These are phyloP conservation scores for Bubalus kerabau DNA, from an alignment of 2,113 vertebrate genomes.

Conservation along the genomic window DNA sequence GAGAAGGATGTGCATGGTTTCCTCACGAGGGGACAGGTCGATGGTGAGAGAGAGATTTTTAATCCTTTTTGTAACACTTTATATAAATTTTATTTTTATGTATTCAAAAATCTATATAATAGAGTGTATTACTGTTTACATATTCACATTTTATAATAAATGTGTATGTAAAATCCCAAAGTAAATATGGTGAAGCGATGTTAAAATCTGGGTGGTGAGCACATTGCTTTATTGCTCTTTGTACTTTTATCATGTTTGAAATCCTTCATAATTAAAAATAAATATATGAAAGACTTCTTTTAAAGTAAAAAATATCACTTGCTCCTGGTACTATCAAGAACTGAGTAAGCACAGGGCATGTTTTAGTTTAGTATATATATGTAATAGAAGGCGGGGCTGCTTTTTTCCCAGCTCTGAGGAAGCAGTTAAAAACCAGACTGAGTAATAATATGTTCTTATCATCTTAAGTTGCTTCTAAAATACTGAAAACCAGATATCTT, in stretches of 20 bases:
- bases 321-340: not conserved
- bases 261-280: not conserved
- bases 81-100: not conserved
- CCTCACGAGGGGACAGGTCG: rapidly evolving
- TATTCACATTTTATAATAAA: not conserved
- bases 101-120: not conserved
- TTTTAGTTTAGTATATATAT: not conserved
- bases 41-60: not conserved
- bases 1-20: not conserved
- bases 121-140: not conserved
- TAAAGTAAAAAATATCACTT: not conserved
- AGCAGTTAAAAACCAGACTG: not conserved
- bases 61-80: not conserved
- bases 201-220: not conserved
- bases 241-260: not conserved
- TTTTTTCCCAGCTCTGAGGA: not conserved
- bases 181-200: not conserved
- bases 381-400: not conserved
- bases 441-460: not conserved
- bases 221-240: not conserved
- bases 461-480: not conserved
- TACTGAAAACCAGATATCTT: not conserved
- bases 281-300: not conserved
- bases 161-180: not conserved
- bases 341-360: not conserved